These are phyloP conservation scores for Pteruthius melanotis DNA, from an alignment of 2,113 vertebrate species.

Conservation along the genomic window DNA sequence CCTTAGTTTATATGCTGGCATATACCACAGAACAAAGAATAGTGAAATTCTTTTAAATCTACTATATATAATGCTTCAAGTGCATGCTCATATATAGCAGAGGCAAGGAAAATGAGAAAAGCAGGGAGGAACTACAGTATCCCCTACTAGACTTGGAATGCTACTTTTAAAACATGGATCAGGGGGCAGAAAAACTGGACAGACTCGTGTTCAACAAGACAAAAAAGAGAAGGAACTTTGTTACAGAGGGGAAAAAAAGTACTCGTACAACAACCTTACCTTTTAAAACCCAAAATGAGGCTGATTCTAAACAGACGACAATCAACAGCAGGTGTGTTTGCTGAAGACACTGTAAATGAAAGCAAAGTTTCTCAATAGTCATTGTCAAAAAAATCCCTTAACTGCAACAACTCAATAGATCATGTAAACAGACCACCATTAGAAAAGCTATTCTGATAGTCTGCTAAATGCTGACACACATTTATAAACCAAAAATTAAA, in stretches of 20 bases:
- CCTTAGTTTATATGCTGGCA: not conserved
- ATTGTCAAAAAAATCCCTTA: not conserved
- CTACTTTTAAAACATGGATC: not conserved
- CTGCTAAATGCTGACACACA: not conserved
- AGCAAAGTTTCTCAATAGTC: not conserved
- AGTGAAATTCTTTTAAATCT: not conserved
- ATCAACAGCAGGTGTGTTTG: slow-evolving; percentile 66
- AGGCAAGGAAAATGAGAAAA: not conserved
- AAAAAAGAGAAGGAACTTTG: not conserved
- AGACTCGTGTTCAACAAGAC: not conserved
- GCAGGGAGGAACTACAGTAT: not conserved
- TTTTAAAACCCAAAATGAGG: slow-evolving; percentile 80
- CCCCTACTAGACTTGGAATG: not conserved
- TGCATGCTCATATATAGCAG: not conserved
- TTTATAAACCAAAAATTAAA: not conserved
- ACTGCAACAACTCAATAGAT: not conserved
- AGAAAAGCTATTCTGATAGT: not conserved
- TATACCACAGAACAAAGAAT: not conserved
- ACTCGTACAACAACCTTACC: slow-evolving; percentile 71
- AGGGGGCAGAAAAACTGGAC: not conserved
- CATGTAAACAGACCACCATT: not conserved
- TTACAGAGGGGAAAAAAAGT: not conserved
- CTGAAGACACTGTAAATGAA: slow-evolving; percentile 80
- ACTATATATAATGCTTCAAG: not conserved
- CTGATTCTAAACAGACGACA: slow-evolving; percentile 63